Percentiles rank a stretch among this genome's conserved stretches.
Conservation (phyloP, 2,797 vertebrate genomes). For the Protosalanx chinensis region DNA sequence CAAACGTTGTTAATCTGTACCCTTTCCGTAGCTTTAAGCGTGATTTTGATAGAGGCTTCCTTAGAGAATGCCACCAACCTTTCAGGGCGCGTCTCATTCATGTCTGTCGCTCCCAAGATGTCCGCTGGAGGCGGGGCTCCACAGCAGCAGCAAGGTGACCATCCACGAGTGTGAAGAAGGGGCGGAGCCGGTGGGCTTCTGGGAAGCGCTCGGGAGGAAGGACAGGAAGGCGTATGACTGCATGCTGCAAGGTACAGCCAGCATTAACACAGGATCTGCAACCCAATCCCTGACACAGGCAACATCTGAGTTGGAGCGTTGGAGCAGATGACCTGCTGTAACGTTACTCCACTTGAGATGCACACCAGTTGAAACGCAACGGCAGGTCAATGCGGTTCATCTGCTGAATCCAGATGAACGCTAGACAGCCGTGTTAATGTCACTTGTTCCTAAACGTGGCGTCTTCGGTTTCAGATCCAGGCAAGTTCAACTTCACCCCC, state of each 20-base stretch:
- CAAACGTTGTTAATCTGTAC: too few species aligned
- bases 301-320: not conserved
- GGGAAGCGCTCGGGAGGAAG: conserved; percentile 90
- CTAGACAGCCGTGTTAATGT: too few species aligned
- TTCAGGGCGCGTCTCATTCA: not conserved
- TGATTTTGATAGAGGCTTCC: too few species aligned
- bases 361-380: too few species aligned
- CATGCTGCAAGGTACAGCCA: conserved; percentile 91
- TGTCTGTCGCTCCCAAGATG: conserved; percentile 70
- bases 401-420: too few species aligned
- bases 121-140: conserved; percentile 93
- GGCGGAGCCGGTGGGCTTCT: conserved; percentile 88
- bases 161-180: conserved; percentile 96
- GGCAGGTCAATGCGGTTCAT: too few species aligned
- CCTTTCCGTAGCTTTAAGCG: too few species aligned
- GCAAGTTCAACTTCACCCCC: conserved; percentile 97
- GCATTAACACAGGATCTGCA: not conserved
- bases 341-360: too few species aligned
- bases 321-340: too few species aligned
- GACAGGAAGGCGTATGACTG: conserved; percentile 98
- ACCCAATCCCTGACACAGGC: not conserved
- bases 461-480: conserved; percentile 78
- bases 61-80: not conserved
- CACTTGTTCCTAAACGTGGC: not conserved
- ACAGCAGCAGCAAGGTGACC: conserved; percentile 95